These are phyloP conservation scores for Graphium colonna DNA, from an alignment of 2,888 invertebrate genomes.

Conservation along the genomic window DNA sequence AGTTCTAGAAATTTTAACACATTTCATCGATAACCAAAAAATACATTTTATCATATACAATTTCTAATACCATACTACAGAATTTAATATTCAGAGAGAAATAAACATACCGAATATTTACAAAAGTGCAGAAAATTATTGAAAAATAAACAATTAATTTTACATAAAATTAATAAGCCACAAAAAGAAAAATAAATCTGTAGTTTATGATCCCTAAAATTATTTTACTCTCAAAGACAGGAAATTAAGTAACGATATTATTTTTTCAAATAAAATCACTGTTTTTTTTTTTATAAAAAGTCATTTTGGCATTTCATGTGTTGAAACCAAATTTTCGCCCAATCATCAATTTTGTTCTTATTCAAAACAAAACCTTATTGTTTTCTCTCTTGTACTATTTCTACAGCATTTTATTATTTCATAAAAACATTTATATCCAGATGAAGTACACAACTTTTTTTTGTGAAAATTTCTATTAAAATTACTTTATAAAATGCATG, in stretches of 20 bases:
- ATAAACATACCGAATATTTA: slow-evolving; percentile 13
- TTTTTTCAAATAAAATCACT: too few relatives aligned
- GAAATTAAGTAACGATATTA: not conserved
- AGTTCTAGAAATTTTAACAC: too few relatives aligned
- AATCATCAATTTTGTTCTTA: too few relatives aligned
- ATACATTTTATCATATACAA: slow-evolving; percentile 1
- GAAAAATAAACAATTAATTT: too few relatives aligned
- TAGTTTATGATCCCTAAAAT: too few relatives aligned
- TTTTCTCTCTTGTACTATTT: too few relatives aligned
- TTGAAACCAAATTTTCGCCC: not conserved
- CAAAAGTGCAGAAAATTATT: not conserved
- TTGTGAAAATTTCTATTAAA: not conserved
- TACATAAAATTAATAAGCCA: too few relatives aligned
- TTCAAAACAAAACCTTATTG: too few relatives aligned
- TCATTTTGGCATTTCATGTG: not conserved
- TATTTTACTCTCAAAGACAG: too few relatives aligned
- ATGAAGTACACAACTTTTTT: not conserved
- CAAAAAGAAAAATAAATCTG: too few relatives aligned
- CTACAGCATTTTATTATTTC: too few relatives aligned
- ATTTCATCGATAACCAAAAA: not conserved
- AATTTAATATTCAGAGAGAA: slow-evolving; percentile 3
- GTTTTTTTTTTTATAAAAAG: not conserved
- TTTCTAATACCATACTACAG: not conserved
- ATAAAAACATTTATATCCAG: not conserved
- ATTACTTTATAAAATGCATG: not conserved